Evolutionary conservation across 2,113 vertebrate species (phyloP).

Genomic region (Scalopus aquaticus): DNA sequence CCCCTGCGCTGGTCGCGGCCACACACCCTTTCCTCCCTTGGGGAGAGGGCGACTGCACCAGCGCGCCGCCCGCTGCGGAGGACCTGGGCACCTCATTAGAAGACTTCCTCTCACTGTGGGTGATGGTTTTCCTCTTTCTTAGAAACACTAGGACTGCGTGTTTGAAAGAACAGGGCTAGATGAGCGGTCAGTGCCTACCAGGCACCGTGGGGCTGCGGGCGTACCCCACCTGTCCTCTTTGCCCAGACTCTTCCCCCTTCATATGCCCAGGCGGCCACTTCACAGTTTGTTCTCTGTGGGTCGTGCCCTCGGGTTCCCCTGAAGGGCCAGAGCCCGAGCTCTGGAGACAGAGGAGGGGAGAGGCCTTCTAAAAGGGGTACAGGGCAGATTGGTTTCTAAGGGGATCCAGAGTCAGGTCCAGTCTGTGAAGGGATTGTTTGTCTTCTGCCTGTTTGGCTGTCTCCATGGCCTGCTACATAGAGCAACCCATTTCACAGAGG

Average conservation of each 20-base stretch:
- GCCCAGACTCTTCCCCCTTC: not conserved
- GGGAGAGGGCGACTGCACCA: too few relatives aligned
- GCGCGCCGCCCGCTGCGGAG: too few relatives aligned
- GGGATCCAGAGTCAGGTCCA: not conserved
- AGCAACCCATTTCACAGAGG: not conserved
- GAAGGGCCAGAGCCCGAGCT: not conserved
- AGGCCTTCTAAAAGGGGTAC: not conserved
- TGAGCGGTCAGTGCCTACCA: not conserved
- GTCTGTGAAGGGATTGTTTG: not conserved
- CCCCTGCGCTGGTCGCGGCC: not conserved
- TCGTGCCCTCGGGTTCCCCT: not conserved
- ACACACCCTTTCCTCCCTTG: too few relatives aligned
- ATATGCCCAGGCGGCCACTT: not conserved
- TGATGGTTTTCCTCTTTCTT: constrained; percentile 45
- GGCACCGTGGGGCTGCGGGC: not conserved
- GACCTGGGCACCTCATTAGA: not conserved
- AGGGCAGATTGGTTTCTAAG: not conserved
- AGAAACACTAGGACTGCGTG: not conserved
- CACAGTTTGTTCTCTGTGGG: not conserved
- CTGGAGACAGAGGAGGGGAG: not conserved
- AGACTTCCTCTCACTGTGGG: constrained; percentile 12
- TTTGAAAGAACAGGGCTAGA: not conserved
- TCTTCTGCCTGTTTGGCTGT: not conserved
- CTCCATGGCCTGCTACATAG: not conserved
- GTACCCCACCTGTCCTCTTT: not conserved